Percentiles rank a stretch among this genome's conserved stretches.
phyloP scores from a whole-genome alignment of 92 coral and sea anemone genomes.

The Porites divaricata region DNA sequence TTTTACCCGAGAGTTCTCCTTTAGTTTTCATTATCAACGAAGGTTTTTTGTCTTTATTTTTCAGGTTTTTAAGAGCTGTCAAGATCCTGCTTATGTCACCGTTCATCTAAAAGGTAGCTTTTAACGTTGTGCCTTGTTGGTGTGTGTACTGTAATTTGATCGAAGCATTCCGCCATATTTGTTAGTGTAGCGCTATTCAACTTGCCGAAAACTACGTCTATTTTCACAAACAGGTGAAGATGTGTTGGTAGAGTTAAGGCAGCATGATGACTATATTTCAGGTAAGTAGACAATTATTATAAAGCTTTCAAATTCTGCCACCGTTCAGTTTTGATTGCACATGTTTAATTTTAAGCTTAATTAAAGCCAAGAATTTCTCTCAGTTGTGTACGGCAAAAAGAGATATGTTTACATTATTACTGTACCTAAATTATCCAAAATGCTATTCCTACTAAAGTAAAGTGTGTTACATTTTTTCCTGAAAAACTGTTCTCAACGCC shows the following conservation, averaged over 20 bases:
- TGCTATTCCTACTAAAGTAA: too few species aligned
- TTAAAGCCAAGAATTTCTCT: background rate
- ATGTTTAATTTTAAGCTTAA: background rate
- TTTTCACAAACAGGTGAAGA: constrained; percentile 79
- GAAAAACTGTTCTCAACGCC: background rate
- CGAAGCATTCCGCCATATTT: constrained; percentile 51
- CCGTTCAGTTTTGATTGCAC: background rate
- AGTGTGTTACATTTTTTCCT: background rate
- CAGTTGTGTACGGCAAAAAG: background rate
- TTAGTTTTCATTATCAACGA: background rate
- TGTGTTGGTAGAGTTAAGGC: constrained; percentile 85
- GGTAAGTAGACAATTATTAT: constrained; percentile 54
- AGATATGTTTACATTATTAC: constrained; percentile 23
- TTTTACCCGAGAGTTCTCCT: background rate
- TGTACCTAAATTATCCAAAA: background rate
- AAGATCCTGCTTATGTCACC: constrained; percentile 98
- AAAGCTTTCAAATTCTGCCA: too few species aligned
- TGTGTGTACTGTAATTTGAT: constrained; percentile 6
- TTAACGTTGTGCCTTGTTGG: background rate
- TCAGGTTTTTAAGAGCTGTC: constrained; percentile 96
- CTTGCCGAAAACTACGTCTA: constrained; percentile 12
- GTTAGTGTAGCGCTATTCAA: constrained; percentile 7
- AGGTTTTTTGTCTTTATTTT: background rate
- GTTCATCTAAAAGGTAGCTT: constrained; percentile 89
- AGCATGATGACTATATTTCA: constrained; percentile 96